Conservation (phyloP, 2,797 vertebrate genomes). For the Odontamblyopus lacepedii region DNA sequence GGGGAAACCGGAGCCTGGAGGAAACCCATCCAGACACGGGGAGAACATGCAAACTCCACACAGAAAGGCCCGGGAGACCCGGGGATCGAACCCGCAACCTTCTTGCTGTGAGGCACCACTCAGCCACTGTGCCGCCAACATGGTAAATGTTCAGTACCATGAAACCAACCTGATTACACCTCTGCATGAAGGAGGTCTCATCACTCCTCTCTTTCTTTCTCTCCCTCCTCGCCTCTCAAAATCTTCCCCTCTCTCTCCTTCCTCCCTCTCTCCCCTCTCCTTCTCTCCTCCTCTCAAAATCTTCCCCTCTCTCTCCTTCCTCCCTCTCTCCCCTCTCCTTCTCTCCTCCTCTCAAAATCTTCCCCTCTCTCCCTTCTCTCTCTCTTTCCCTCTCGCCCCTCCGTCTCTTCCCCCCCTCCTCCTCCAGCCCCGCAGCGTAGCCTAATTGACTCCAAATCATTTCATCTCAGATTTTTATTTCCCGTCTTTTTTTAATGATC, state of each 20-base stretch:
- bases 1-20: too few relatives aligned
- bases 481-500: slow-evolving; percentile 61
- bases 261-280: not conserved
- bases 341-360: not conserved
- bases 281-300: not conserved
- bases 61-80: too few relatives aligned
- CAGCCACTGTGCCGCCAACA: too few relatives aligned
- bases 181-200: slow-evolving; percentile 56
- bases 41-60: too few relatives aligned
- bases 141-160: not conserved
- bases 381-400: too few relatives aligned
- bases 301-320: too few relatives aligned
- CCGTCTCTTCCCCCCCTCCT: slow-evolving; percentile 30
- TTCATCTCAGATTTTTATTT: slow-evolving; percentile 76
- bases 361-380: too few relatives aligned
- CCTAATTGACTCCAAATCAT: slow-evolving; percentile 77
- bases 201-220: slow-evolving; percentile 17
- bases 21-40: too few relatives aligned
- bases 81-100: too few relatives aligned
- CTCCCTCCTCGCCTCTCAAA: not conserved
- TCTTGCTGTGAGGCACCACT: too few relatives aligned
- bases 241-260: too few relatives aligned
- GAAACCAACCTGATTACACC: slow-evolving; percentile 51
- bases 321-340: not conserved
- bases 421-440: slow-evolving; percentile 58